Evolutionary conservation across 2,888 invertebrate species (phyloP).

Genomic region (Bombylius major): DNA sequence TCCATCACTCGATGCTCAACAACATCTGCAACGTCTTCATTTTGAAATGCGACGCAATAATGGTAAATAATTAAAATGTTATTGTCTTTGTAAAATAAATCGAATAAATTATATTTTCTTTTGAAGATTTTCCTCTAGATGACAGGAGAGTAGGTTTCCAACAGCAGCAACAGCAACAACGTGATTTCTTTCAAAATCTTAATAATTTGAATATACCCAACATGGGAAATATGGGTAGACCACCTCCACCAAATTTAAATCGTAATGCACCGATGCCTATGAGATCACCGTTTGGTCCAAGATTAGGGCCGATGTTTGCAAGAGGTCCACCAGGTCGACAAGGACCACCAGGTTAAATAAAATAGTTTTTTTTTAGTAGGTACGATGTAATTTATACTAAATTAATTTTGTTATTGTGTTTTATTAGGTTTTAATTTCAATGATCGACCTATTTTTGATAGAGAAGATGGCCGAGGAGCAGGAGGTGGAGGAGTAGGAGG

Average conservation of each 20-base stretch:
- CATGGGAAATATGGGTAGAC: constrained; percentile 20
- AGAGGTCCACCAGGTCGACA: constrained; percentile 17
- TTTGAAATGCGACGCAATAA: constrained; percentile 7
- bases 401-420: not conserved
- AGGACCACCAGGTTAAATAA: constrained; percentile 14
- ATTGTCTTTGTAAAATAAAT: no score
- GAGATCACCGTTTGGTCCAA: constrained; percentile 17
- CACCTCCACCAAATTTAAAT: constrained; percentile 9
- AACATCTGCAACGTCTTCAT: constrained; percentile 1
- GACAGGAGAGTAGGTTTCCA: constrained; percentile 19
- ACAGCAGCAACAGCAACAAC: constrained; percentile 1
- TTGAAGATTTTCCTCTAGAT: constrained; percentile 7
- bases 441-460: constrained; percentile 16
- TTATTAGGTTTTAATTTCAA: constrained; percentile 12
- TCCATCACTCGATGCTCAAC: constrained; percentile 3
- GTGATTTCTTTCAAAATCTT: constrained; percentile 30
- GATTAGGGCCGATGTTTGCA: constrained; percentile 17
- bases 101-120: no score
- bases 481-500: constrained; percentile 13
- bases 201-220: constrained; percentile 4
- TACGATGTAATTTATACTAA: not conserved
- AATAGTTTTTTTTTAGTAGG: not conserved
- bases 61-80: not conserved
- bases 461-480: constrained; percentile 17
- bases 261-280: constrained; percentile 10